Percentiles rank a stretch among this genome's conserved stretches.
These are phyloP conservation scores for Periophthalmus magnuspinnatus DNA, from an alignment of 2,797 vertebrate genomes.

Conservation along the genomic window DNA sequence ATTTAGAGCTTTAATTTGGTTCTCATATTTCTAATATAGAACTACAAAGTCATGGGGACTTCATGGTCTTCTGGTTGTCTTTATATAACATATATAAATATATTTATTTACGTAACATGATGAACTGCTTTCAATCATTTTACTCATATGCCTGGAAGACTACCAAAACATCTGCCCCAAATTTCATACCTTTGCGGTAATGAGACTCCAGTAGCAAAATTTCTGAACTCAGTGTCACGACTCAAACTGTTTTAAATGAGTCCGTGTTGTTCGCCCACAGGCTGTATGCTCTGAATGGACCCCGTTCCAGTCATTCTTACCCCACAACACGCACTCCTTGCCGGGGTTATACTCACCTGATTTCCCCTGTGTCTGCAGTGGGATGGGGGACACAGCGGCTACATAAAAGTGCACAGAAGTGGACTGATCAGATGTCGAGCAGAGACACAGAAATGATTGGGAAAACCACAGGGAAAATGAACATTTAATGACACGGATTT, in stretches of 20 bases:
- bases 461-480: conserved; percentile 9
- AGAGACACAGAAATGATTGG: conserved; percentile 2
- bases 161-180: neutral
- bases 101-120: too few species aligned
- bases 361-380: conserved; percentile 5
- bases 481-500: conserved; percentile 10
- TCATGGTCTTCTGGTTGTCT: neutral
- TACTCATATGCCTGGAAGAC: neutral
- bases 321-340: neutral
- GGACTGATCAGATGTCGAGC: conserved; percentile 6
- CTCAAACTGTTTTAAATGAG: conserved; percentile 20
- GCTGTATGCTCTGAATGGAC: conserved; percentile 23
- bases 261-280: conserved; percentile 22
- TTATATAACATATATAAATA: too few species aligned
- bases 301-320: conserved; percentile 8
- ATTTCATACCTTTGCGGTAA: neutral
- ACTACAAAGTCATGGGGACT: neutral
- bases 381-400: neutral
- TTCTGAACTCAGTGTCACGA: neutral
- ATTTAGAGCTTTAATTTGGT: too few species aligned
- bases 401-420: conserved; percentile 1
- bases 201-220: neutral
- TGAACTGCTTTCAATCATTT: neutral
- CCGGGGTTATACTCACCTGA: conserved; percentile 4
- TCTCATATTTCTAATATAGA: too few species aligned